Evolutionary conservation across 2,888 invertebrate genomes (phyloP), one percentile per base, ranked within the genome.

Genomic region (Tuta absoluta): DNA sequence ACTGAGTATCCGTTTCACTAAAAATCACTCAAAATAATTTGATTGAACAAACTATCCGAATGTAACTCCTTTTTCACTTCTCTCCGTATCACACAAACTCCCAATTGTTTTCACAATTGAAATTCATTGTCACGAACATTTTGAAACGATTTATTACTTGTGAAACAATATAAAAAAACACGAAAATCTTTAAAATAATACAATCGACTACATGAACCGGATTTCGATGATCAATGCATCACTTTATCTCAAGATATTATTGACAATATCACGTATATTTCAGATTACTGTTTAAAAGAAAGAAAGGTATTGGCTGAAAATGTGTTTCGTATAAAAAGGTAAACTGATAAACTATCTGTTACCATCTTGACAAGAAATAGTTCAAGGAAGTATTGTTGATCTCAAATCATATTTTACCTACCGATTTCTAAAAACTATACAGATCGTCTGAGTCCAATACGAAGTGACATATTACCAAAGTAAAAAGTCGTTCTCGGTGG

Each of bases 1-100:
- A 69, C 45, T 48, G 72, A 78, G 77, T 67, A 65, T 17, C 2
- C 1, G 28, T 56, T 8, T 33, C 19, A 33, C n/a, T 65, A 38
- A 14, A 48, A 21, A 64, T 64, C 80, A 83, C 81, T 85, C 81
- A 63, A 75, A 78, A 80, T 65, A 76, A 80, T 78, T 84, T 85
- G 76, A 70, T 62, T 62, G 0, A 71, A 72, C 82, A 86, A 86
- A 77, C 77, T 81, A 76, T 75, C 74, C 75, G 84, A 86, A 81
- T 83, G 81, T 62, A 51, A 0, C n/a, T 17, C 45, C 4, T 2
- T 45, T 45, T 45, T 45, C 45, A 45, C 45, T 45, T 45, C 17
- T 17, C 17, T 45, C n/a, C 11, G 17, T 45, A 17, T 17, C 17
- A 45, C 45, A n/a, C 7, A 4, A 45, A 3, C 17, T 45, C 8